Evolutionary conservation across 1,140 invertebrate genomes (phyloP).

Genomic region (Pseudachorutes palmiensis): DNA sequence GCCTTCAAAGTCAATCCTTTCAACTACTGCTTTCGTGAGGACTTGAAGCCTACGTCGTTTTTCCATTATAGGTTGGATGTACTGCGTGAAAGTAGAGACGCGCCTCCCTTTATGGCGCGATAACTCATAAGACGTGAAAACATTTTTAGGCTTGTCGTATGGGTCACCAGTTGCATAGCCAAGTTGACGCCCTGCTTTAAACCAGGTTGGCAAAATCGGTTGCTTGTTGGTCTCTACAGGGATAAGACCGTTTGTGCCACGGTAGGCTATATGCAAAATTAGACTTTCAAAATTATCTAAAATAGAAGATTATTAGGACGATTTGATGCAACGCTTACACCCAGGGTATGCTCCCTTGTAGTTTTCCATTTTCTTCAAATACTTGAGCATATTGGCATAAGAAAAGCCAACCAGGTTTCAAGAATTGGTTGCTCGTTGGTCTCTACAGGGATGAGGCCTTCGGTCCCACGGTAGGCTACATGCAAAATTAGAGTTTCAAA

Average conservation of each 20-base stretch:
- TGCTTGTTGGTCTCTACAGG: background rate
- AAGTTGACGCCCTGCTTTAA: background rate
- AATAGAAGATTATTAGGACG: too few relatives aligned
- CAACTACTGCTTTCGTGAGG: background rate
- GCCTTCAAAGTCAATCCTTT: background rate
- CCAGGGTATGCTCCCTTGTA: background rate
- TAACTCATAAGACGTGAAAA: background rate
- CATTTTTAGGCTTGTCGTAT: background rate
- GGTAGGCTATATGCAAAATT: background rate
- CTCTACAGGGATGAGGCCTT: background rate
- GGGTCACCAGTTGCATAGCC: background rate
- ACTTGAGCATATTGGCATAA: slow-evolving; percentile 47
- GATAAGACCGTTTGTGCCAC: background rate
- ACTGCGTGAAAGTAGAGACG: background rate
- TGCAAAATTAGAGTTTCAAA: background rate
- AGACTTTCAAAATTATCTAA: background rate
- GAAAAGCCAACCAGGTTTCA: slow-evolving; percentile 40
- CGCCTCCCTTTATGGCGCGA: background rate
- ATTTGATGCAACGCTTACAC: background rate
- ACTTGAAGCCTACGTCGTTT: background rate
- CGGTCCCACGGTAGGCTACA: background rate
- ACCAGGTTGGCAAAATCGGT: background rate
- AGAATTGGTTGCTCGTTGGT: background rate
- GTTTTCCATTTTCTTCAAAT: slow-evolving; percentile 44
- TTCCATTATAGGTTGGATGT: background rate